These are phyloP conservation scores for Sceliomorpha sp. DNA, from an alignment of 2,888 invertebrate species.

Conservation along the genomic window DNA sequence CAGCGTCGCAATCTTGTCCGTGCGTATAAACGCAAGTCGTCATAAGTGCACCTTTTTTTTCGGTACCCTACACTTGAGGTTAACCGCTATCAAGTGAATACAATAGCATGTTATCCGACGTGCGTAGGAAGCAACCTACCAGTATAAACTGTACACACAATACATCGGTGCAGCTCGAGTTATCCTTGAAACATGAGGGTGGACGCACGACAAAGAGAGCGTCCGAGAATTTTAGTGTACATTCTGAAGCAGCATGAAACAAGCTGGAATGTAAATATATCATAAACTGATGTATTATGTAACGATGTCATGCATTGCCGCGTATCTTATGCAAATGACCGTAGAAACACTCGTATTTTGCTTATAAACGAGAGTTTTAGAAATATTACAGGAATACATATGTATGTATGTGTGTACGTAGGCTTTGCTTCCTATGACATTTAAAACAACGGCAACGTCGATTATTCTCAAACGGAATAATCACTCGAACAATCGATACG, in stretches of 20 bases:
- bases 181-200: conserved; percentile 54
- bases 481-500: conserved; percentile 31
- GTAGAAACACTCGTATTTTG: too few species aligned
- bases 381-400: too few species aligned
- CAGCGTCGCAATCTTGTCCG: too few species aligned
- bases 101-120: conserved; percentile 42
- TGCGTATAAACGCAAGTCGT: conserved; percentile 11
- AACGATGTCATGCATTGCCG: too few species aligned
- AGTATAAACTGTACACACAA: conserved; percentile 32
- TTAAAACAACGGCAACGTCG: too few species aligned
- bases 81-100: conserved; percentile 28
- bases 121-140: conserved; percentile 49
- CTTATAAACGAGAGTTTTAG: conserved; percentile 13
- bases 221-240: conserved; percentile 33
- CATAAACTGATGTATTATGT: too few species aligned
- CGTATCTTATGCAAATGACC: too few species aligned
- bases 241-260: conserved; percentile 22
- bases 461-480: too few species aligned
- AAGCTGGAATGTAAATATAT: too few species aligned
- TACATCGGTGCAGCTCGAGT: conserved; percentile 38
- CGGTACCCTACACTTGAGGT: conserved; percentile 24
- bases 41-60: conserved; percentile 40
- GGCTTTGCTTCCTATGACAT: too few species aligned
- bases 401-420: too few species aligned
- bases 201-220: conserved; percentile 45